Percentiles rank a stretch among this genome's conserved stretches.
Conservation (phyloP, 2,888 invertebrate species). For the Entomobrya multifasciata region DNA sequence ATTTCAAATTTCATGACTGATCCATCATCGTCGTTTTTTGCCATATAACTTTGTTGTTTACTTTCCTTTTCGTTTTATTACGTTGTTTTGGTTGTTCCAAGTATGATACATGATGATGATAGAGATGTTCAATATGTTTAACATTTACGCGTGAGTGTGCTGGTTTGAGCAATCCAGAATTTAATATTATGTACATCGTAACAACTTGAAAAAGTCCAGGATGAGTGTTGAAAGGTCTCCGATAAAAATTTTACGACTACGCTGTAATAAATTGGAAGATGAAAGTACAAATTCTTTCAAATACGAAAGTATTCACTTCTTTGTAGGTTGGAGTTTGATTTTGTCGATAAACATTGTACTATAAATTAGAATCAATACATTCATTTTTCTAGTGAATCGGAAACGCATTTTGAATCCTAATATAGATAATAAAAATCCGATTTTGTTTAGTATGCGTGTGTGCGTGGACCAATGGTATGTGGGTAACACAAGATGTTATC, state of each 20-base stretch:
- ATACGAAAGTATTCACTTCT: too few relatives aligned
- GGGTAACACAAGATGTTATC: neutral
- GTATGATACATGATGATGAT: conserved; percentile 33
- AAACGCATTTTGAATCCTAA: conserved; percentile 40
- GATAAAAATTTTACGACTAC: neutral
- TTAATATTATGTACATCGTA: neutral
- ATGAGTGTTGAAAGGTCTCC: conserved; percentile 16
- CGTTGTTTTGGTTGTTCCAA: neutral
- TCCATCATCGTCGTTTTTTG: neutral
- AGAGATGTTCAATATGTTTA: conserved; percentile 33
- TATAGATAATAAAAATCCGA: conserved; percentile 16
- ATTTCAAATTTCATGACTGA: conserved; percentile 15
- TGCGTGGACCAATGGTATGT: neutral
- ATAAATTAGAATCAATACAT: conserved; percentile 18
- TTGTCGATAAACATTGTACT: neutral
- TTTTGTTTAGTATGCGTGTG: neutral
- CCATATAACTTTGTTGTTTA: conserved; percentile 42
- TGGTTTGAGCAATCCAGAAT: neutral
- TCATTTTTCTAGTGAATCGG: conserved; percentile 22
- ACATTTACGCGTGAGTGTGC: neutral
- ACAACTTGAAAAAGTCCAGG: conserved; percentile 3
- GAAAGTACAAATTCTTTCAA: conserved; percentile 15
- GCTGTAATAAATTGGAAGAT: neutral
- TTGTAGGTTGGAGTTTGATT: too few relatives aligned
- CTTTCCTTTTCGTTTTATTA: conserved; percentile 34